Evolutionary conservation across 2,113 vertebrate species (phyloP), one percentile per base, ranked within the genome.

Genomic region (Thalassoma bifasciatum): DNA sequence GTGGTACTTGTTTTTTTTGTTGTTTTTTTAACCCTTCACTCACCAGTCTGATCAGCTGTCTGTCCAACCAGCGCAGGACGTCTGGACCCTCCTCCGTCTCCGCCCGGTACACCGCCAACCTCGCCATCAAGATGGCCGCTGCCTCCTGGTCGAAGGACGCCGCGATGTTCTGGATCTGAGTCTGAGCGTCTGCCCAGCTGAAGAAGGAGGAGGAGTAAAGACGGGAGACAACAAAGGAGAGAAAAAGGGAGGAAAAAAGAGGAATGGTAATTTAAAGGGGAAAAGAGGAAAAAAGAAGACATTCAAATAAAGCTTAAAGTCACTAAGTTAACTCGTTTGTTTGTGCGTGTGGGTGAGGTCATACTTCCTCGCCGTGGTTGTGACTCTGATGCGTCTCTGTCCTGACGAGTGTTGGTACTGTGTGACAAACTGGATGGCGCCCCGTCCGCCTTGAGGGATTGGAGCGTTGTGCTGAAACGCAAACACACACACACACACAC

Each of bases 91-190:
- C 98, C 82, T 99, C 98, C 0, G 96, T 98, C 85, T 99, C 98
- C 0, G 97, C 96, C 54, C 97, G 94, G 53, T 96, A 98, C 49
- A 99, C 95, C 0, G 98, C 97, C 89, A 99, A 51, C 17, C 98
- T 93, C 0, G 98, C 98, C 98, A 99, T 99, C 64, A 99, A 93
- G 90, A 99, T 96, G 10, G 97, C 97, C 47, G 97, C 95, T 24
- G 97, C 98, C 81, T 99, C 98, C 91, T 99, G 98, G 73, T 99
- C 98, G 56, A 99, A 98, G 52, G 98, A 99, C 0, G 96, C 98
- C 3, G 97, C 96, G 0, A 99, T 99, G 89, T 93, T 98, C 58
- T 99, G 98, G 72, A 99, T 98, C 91, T 99, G 98, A 0, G 96
- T 96, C 89, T 97, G 96, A 63, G 97, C 97, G 79, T 99, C 98